Conservation (phyloP, 2,797 vertebrate genomes). For the Oophaga sylvatica region DNA sequence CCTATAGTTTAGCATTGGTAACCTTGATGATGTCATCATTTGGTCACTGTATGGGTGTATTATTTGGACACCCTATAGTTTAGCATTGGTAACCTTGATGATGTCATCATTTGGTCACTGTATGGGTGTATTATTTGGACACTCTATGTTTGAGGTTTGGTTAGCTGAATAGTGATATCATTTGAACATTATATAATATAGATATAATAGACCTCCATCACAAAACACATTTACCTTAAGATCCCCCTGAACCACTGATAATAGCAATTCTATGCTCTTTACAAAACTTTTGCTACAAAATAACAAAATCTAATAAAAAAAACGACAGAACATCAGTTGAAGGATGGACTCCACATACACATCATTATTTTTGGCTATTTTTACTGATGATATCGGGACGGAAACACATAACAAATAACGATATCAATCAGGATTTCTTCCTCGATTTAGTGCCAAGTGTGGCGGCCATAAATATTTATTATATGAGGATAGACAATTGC, state of each 20-base stretch:
- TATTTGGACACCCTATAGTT: neutral
- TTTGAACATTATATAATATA: neutral
- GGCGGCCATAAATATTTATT: constrained; percentile 46
- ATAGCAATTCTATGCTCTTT: neutral
- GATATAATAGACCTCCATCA: neutral
- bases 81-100: neutral
- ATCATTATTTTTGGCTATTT: constrained; percentile 3
- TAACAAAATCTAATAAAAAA: neutral
- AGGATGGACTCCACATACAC: constrained; percentile 7
- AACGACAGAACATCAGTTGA: neutral
- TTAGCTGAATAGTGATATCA: too few species aligned
- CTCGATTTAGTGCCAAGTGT: constrained; percentile 43
- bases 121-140: neutral
- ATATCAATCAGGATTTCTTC: neutral
- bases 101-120: neutral
- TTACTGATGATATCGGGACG: constrained; percentile 8
- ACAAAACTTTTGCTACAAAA: neutral
- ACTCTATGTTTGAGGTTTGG: too few species aligned
- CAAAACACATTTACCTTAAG: neutral
- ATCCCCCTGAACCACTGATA: neutral
- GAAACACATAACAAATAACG: constrained; percentile 8
- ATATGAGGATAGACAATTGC: constrained; percentile 29
- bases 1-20: too few species aligned
- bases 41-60: neutral
- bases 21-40: neutral